A percentile compares a stretch with the other conserved stretches of the same genome.
Conservation (phyloP, 2,888 invertebrate genomes). For the Oscheius onirici region DNA sequence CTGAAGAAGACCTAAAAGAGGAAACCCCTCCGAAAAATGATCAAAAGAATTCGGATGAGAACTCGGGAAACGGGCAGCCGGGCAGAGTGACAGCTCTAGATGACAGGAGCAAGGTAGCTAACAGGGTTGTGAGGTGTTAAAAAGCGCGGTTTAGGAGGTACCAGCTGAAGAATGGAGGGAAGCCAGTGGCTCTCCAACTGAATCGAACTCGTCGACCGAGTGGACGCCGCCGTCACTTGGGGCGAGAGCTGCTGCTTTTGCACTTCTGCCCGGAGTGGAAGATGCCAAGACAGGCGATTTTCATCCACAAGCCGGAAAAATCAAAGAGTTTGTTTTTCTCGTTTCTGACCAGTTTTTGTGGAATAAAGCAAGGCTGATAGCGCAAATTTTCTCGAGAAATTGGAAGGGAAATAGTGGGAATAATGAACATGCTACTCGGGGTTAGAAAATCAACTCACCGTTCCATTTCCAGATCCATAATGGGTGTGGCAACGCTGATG, state of each 20-base stretch:
- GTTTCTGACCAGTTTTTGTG: background rate
- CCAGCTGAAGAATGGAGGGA: constrained; percentile 54
- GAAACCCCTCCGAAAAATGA: constrained; percentile 4
- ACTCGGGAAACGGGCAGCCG: constrained; percentile 58
- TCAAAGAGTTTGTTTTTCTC: constrained; percentile 52
- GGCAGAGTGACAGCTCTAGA: constrained; percentile 57
- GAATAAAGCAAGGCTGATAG: background rate
- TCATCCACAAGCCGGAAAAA: constrained; percentile 41
- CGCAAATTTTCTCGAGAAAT: no score
- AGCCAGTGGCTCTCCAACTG: constrained; percentile 54
- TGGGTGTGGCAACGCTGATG: constrained; percentile 25
- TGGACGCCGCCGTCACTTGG: constrained; percentile 41
- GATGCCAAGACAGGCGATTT: constrained; percentile 36
- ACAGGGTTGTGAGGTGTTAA: background rate
- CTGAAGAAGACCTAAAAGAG: background rate
- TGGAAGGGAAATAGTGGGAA: no score
- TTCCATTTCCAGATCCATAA: constrained; percentile 25
- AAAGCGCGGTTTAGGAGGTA: constrained; percentile 40
- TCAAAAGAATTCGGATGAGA: constrained; percentile 13
- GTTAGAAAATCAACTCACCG: constrained; percentile 2
- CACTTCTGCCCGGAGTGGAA: constrained; percentile 32
- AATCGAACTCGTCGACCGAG: constrained; percentile 57
- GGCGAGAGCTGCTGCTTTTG: constrained; percentile 17
- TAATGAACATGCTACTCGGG: no score
- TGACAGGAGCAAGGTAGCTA: constrained; percentile 46